A percentile compares a stretch with the other conserved stretches of the same genome.
phyloP scores from a whole-genome alignment of 1,140 invertebrate genomes.

The Drosophila obscura region DNA sequence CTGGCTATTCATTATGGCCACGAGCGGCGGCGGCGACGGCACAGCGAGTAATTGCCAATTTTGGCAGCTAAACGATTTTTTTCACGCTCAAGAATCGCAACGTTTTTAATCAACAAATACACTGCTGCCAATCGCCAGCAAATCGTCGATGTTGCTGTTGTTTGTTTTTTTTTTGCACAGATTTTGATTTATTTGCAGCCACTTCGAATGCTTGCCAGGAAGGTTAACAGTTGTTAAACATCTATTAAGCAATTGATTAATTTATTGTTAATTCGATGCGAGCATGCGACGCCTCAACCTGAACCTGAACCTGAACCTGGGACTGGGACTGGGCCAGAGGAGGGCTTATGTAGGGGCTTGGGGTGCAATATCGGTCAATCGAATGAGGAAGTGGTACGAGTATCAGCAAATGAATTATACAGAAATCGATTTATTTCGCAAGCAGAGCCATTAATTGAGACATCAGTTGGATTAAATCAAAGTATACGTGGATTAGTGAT shows the following conservation, averaged over 20 bases:
- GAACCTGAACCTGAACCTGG: too few species aligned
- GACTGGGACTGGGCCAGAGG: slow-evolving; percentile 1
- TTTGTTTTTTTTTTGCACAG: slow-evolving; percentile 8
- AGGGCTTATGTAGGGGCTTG: background rate
- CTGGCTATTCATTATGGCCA: slow-evolving; percentile 41
- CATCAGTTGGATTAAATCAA: slow-evolving; percentile 28
- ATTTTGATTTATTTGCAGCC: slow-evolving; percentile 69
- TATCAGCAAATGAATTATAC: slow-evolving; percentile 38
- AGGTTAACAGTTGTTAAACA: slow-evolving; percentile 77
- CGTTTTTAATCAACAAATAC: slow-evolving; percentile 56
- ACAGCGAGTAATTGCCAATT: slow-evolving; percentile 66
- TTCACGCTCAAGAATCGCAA: slow-evolving; percentile 64
- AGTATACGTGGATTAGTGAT: slow-evolving; percentile 24
- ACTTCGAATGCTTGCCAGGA: slow-evolving; percentile 65
- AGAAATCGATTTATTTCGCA: slow-evolving; percentile 14
- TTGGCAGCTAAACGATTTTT: slow-evolving; percentile 69
- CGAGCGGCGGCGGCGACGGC: slow-evolving; percentile 41
- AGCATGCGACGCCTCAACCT: slow-evolving; percentile 24
- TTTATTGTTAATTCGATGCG: slow-evolving; percentile 57
- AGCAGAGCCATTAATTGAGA: slow-evolving; percentile 52
- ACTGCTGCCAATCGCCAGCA: slow-evolving; percentile 46
- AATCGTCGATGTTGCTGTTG: slow-evolving; percentile 13
- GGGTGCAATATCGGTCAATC: slow-evolving; percentile 53
- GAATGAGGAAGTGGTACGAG: slow-evolving; percentile 57
- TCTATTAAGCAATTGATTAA: slow-evolving; percentile 77